phyloP scores from a whole-genome alignment of 2,888 invertebrate genomes.

The Ramazzottius varieornatus region DNA sequence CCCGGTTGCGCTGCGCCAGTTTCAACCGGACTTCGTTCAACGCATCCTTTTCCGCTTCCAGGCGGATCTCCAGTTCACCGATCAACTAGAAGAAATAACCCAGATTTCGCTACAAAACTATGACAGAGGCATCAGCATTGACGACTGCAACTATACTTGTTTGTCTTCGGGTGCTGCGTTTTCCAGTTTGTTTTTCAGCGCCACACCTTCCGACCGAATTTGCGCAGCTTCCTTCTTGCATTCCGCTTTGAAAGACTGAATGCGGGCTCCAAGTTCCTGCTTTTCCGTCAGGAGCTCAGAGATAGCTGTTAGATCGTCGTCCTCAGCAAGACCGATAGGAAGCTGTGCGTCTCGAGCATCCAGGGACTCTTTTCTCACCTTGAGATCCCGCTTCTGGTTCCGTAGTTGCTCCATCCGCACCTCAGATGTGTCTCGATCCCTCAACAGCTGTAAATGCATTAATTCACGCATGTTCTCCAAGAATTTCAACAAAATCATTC shows the following conservation, averaged over 20 bases:
- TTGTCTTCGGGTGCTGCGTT: background rate
- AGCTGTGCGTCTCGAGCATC: too few species aligned
- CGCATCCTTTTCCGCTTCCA: background rate
- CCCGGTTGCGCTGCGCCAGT: slow-evolving; percentile 18
- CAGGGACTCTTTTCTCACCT: too few species aligned
- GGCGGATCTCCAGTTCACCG: background rate
- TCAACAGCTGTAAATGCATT: too few species aligned
- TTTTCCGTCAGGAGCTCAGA: background rate
- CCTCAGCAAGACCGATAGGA: background rate
- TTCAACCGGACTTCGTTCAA: slow-evolving; percentile 8
- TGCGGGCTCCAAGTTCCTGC: background rate
- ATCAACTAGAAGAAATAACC: background rate
- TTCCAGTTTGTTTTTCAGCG: background rate
- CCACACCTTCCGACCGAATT: background rate
- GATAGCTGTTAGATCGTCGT: background rate
- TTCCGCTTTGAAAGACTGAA: background rate
- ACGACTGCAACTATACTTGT: background rate
- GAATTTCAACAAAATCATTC: too few species aligned
- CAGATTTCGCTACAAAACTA: too few species aligned
- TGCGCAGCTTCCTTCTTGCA: background rate
- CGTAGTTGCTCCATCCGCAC: too few species aligned
- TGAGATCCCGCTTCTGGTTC: too few species aligned
- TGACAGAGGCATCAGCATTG: too few species aligned
- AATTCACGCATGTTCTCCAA: too few species aligned
- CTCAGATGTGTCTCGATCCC: too few species aligned